These are phyloP conservation scores for Lamproptera curius DNA, from an alignment of 2,888 invertebrate species.

Conservation along the genomic window DNA sequence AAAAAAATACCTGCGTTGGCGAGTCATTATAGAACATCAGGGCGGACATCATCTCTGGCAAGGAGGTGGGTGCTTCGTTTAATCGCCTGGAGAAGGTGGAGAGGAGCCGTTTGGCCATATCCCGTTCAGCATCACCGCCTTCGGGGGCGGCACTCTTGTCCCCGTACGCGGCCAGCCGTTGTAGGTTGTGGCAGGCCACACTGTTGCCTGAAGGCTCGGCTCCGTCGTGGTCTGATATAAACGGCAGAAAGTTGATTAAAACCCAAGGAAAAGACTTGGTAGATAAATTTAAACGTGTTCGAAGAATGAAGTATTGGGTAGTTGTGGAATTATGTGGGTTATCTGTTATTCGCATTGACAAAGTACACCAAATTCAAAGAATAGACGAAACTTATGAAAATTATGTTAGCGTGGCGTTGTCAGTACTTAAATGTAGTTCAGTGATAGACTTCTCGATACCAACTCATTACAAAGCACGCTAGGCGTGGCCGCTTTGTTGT, in stretches of 20 bases:
- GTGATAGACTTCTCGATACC: too few relatives aligned
- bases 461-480: too few relatives aligned
- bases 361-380: too few relatives aligned
- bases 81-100: conserved; percentile 80
- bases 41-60: conserved; percentile 88
- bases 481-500: too few relatives aligned
- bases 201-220: conserved; percentile 97
- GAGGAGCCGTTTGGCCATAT: conserved; percentile 80
- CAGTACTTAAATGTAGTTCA: too few relatives aligned
- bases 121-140: conserved; percentile 56
- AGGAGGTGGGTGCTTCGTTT: conserved; percentile 80
- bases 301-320: too few relatives aligned
- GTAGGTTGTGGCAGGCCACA: conserved; percentile 88
- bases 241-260: too few relatives aligned
- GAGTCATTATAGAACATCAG: conserved; percentile 83
- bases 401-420: neutral
- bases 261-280: too few relatives aligned
- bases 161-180: conserved; percentile 84
- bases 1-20: conserved; percentile 87
- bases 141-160: conserved; percentile 67
- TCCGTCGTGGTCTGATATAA: conserved; percentile 89
- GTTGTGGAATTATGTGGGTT: too few relatives aligned
- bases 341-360: too few relatives aligned
- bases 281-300: too few relatives aligned
- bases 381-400: too few relatives aligned